Percentiles rank a stretch among this genome's conserved stretches.
phyloP scores from a whole-genome alignment of 2,888 invertebrate genomes.

The Andricus quercusramuli region DNA sequence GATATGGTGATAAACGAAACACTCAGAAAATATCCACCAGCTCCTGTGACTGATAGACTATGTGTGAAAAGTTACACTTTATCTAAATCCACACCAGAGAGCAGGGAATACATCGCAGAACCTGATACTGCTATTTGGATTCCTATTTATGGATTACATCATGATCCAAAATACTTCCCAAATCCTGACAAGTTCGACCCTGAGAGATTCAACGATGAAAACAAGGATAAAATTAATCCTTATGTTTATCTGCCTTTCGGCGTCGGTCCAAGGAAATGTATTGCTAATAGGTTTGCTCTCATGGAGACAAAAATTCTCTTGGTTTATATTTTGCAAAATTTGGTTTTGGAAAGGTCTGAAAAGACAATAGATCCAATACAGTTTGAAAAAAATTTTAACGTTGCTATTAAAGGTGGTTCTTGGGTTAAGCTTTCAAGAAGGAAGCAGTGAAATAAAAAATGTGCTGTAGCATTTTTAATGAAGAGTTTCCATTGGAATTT shows the following conservation, averaged over 20 bases:
- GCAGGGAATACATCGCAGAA: neutral
- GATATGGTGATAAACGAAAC: constrained; percentile 71
- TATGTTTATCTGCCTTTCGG: constrained; percentile 74
- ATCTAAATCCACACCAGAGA: constrained; percentile 55
- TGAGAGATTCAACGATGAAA: constrained; percentile 75
- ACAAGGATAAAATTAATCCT: constrained; percentile 71
- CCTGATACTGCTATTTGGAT: constrained; percentile 35
- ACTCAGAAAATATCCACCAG: constrained; percentile 73
- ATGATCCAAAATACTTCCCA: constrained; percentile 43
- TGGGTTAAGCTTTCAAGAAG: constrained; percentile 69
- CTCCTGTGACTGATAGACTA: constrained; percentile 79
- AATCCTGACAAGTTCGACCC: constrained; percentile 79
- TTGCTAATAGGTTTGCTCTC: constrained; percentile 68
- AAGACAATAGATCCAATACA: constrained; percentile 69
- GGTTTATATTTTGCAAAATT: constrained; percentile 66
- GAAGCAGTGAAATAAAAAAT: neutral
- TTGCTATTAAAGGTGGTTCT: constrained; percentile 71
- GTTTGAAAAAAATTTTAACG: constrained; percentile 71
- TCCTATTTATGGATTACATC: constrained; percentile 41
- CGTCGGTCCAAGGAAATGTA: constrained; percentile 73
- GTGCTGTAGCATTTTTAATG: no score
- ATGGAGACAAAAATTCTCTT: constrained; percentile 62
- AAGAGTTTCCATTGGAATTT: no score
- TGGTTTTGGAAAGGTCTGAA: constrained; percentile 67
- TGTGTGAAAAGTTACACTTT: constrained; percentile 80